phyloP scores from a whole-genome alignment of 2,888 invertebrate genomes.

The Drosophila falleni region DNA sequence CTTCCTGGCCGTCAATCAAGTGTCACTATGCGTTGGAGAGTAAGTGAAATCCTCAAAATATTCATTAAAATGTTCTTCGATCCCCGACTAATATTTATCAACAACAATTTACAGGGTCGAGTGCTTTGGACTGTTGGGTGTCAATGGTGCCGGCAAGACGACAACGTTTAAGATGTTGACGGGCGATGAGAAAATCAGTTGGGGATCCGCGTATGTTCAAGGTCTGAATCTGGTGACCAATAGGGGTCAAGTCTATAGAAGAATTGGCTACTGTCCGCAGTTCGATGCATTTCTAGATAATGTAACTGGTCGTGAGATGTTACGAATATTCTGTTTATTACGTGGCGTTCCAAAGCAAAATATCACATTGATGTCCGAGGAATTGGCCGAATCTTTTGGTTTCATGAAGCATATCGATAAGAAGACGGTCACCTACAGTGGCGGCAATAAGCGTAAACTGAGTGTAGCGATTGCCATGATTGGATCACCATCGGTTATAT shows the following conservation, averaged over 20 bases:
- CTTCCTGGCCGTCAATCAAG: slow-evolving; percentile 92
- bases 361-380: slow-evolving; percentile 78
- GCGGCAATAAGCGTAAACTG: slow-evolving; percentile 91
- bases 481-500: slow-evolving; percentile 89
- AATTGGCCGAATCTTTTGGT: slow-evolving; percentile 87
- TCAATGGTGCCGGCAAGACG: slow-evolving; percentile 95
- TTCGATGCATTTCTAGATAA: slow-evolving; percentile 90
- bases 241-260: slow-evolving; percentile 87
- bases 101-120: slow-evolving; percentile 86
- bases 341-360: slow-evolving; percentile 87
- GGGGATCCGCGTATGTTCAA: slow-evolving; percentile 90
- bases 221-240: slow-evolving; percentile 86
- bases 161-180: slow-evolving; percentile 96
- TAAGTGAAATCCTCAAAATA: slow-evolving; percentile 59
- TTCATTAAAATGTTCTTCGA: neutral
- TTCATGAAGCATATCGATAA: slow-evolving; percentile 88
- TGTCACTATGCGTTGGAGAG: slow-evolving; percentile 87
- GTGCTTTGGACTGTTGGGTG: slow-evolving; percentile 93
- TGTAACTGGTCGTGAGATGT: slow-evolving; percentile 90
- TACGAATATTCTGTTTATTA: slow-evolving; percentile 88
- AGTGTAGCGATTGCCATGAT: slow-evolving; percentile 90
- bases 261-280: slow-evolving; percentile 91
- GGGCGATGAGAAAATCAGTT: slow-evolving; percentile 91
- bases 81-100: too few relatives aligned
- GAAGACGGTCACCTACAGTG: slow-evolving; percentile 88